phyloP scores from a whole-genome alignment of 2,888 invertebrate genomes.

The Torymus aiolomorphi region DNA sequence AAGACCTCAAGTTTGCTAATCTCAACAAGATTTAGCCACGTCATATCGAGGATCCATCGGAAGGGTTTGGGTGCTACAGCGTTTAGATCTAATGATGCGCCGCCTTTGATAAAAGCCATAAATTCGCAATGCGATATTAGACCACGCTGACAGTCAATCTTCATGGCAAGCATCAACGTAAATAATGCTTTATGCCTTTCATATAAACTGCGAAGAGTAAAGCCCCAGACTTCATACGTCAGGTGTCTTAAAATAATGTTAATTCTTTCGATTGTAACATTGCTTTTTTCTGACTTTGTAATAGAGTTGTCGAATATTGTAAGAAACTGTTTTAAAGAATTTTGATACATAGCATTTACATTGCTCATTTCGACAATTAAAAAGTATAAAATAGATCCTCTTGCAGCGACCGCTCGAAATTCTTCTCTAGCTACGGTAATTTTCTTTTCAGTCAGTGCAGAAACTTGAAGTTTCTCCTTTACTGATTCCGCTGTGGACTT shows the following conservation, averaged over 20 bases:
- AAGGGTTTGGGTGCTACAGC: slow-evolving; percentile 95
- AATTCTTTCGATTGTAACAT: slow-evolving; percentile 90
- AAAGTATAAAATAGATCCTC: slow-evolving; percentile 96
- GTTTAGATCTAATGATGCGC: slow-evolving; percentile 94
- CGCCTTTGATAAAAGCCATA: slow-evolving; percentile 96
- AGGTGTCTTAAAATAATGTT: slow-evolving; percentile 91
- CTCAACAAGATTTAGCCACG: slow-evolving; percentile 96
- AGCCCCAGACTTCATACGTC: slow-evolving; percentile 94
- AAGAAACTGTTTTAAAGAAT: slow-evolving; percentile 94
- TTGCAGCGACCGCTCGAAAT: slow-evolving; percentile 94
- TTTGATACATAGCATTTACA: slow-evolving; percentile 98
- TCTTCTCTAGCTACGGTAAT: slow-evolving; percentile 96
- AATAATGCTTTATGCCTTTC: slow-evolving; percentile 95
- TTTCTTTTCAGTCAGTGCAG: slow-evolving; percentile 95
- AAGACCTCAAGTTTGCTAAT: slow-evolving; percentile 91
- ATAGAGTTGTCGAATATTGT: slow-evolving; percentile 96
- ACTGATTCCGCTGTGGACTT: slow-evolving; percentile 94
- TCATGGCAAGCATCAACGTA: slow-evolving; percentile 95
- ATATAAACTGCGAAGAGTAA: slow-evolving; percentile 93
- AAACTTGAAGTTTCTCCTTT: slow-evolving; percentile 93
- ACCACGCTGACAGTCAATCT: slow-evolving; percentile 91
- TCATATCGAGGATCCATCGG: slow-evolving; percentile 95
- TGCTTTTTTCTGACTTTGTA: slow-evolving; percentile 90
- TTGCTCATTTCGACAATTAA: slow-evolving; percentile 98
- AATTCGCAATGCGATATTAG: slow-evolving; percentile 93